Evolutionary conservation across 53 echinoderm and acorn worm species (phyloP).

Genomic region (Patiria pectinifera): DNA sequence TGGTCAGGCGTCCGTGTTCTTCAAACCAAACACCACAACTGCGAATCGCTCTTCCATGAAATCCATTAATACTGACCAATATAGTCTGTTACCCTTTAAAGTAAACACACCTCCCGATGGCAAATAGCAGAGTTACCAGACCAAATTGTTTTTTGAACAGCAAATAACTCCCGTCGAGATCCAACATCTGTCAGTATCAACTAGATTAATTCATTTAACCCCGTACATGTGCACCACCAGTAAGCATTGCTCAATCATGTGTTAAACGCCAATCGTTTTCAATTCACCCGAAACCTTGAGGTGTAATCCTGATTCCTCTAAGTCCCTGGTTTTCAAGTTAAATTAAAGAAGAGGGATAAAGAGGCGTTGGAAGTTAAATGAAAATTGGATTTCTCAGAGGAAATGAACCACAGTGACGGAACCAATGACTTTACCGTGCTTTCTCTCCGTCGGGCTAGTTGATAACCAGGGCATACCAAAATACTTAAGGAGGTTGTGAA

Average conservation of each 20-base stretch:
- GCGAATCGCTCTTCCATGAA: not conserved
- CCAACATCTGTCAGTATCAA: not conserved
- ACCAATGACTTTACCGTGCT: not conserved
- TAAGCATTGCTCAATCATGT: not conserved
- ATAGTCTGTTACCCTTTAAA: not conserved
- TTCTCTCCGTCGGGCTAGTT: too few relatives aligned
- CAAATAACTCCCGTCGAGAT: not conserved
- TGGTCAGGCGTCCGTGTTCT: not conserved
- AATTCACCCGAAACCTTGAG: not conserved
- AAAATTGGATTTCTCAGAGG: not conserved
- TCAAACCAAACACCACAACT: not conserved
- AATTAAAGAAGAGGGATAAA: not conserved
- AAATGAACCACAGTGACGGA: not conserved
- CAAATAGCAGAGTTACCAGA: not conserved
- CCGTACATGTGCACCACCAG: not conserved
- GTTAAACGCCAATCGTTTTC: not conserved
- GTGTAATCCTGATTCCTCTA: not conserved
- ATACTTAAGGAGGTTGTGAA: too few relatives aligned
- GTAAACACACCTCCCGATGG: not conserved
- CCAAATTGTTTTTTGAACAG: not conserved
- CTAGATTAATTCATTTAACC: not conserved
- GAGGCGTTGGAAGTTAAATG: not conserved
- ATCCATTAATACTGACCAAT: not conserved
- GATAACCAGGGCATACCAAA: too few relatives aligned
- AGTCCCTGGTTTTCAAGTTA: not conserved